Evolutionary conservation across 2,888 invertebrate genomes (phyloP), one percentile per base, ranked within the genome.

Genomic region (Tetanocera ferruginea): DNA sequence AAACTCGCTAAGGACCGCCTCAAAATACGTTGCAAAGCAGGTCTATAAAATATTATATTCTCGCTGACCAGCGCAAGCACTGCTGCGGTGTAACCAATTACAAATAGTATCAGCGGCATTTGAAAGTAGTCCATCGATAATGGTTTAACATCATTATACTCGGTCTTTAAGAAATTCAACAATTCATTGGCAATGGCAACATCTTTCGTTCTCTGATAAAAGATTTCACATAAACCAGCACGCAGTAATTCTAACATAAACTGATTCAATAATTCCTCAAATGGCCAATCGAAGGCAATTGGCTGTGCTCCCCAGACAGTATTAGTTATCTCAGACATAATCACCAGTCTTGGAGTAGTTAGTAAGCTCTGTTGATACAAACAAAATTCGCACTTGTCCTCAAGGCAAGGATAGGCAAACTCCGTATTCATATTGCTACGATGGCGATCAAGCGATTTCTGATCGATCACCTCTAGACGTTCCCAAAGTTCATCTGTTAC

Each of bases 291-390:
- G 23, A 80, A 76, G 1, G 43, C 69, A 37, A 84, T 78, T 0
- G 83, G 81, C 51, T 83, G 78, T 23, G 78, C 80, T 19, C 80
- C 81, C 69, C 78, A 78, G 28, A 80, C 34, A n/a, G 77, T 34
- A 3, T 78, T 49, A 3, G 83, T 52, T 0, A 81, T 76, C 3
- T 81, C 25, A 2, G 76, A 8, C 17, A 83, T 62, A 2, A 64
- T 19, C 14, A 78, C 79, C 25, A 82, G 70, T 0, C 77, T 70
- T 0, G 83, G 83, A 19, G 75, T 77, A n/a, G 62, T 64, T 52
- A 83, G n/a, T 23, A 80, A 80, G 11, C 81, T 83, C 52, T 84
- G 84, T 52, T 84, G 84, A 57, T 84, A 82, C 0, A 83, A 28
- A 62, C 78, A 84, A 9, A 82, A 82, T 0, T 81, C 79, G 49